Base-by-base conservation (phyloP, 2,797 vertebrate genomes). In the Vireo griseus region DNA sequence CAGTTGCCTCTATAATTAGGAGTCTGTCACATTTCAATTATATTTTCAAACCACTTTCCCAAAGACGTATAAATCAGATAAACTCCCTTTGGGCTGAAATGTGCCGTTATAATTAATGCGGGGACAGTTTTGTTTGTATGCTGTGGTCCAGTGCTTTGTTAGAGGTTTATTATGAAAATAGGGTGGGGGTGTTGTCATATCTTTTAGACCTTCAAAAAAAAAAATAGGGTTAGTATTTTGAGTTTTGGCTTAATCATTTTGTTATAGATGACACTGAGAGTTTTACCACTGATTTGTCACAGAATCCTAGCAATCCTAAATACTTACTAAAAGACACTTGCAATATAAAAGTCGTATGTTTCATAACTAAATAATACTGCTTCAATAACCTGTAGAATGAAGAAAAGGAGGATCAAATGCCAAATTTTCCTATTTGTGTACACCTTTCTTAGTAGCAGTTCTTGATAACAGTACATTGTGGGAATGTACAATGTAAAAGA, bases 1-100 rank as follows among this genome's bases (percentile, higher is more conserved):
- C 0, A 1, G 83, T 93, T 93, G 81, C 40, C 26, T 89, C 28
- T 81, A 75, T 94, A 94, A 87, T 91, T 91, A 92, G 59, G 44
- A 91, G 33, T 75, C 84, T 95, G 86, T 76, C 89, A 62, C 33
- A 67, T 94, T 93, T 93, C 69, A 93, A 55, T 88, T 93, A 73
- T 37, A 78, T 75, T 93, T 86, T 78, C 63, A 88, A 69, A 78
- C 11, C 14, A 68, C 4, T 93, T 95, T 86, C 52, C 16, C 28
- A 78, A 69, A 84, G 58, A 31, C 52, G 68, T 90, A 81, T 75
- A 92, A 86, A 86, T 92, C 62, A 86, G 54, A 85, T 74, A 68
- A 91, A 55, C 10, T 76, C 55, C 48, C 51, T 78, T 33, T 10
- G 4, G 67, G 71, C 21, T 89, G 35, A 89, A 95, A 85, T 18